These are phyloP conservation scores for Bombyx mori DNA, from an alignment of 1,140 invertebrate genomes.

Conservation along the genomic window ASM3026992v2 NC_085120.1:2966001-2966500, in stretches of 20 bases:
- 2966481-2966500: constrained; percentile 34
- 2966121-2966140: constrained; percentile 22
- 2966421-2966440: constrained; percentile 28
- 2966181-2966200: constrained; percentile 45
- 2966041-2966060: constrained; percentile 8
- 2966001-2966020: constrained; percentile 56
- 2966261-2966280: constrained; percentile 15
- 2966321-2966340: constrained; percentile 31
- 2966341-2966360: neutral
- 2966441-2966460: constrained; percentile 30
- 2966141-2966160: constrained; percentile 18
- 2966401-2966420: constrained; percentile 10
- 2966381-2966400: constrained; percentile 10
- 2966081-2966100: constrained; percentile 12
- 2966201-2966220: constrained; percentile 32
- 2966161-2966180: constrained; percentile 57
- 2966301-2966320: constrained; percentile 14
- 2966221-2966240: constrained; percentile 43
- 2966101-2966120: constrained; percentile 36
- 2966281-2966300: constrained; percentile 13
- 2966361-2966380: constrained; percentile 16
- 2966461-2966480: constrained; percentile 27
- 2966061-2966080: constrained; percentile 9
- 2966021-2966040: constrained; percentile 10
- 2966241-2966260: neutral